Base-by-base conservation (phyloP, 2,888 invertebrate genomes). In the Coremacera marginata region DNA sequence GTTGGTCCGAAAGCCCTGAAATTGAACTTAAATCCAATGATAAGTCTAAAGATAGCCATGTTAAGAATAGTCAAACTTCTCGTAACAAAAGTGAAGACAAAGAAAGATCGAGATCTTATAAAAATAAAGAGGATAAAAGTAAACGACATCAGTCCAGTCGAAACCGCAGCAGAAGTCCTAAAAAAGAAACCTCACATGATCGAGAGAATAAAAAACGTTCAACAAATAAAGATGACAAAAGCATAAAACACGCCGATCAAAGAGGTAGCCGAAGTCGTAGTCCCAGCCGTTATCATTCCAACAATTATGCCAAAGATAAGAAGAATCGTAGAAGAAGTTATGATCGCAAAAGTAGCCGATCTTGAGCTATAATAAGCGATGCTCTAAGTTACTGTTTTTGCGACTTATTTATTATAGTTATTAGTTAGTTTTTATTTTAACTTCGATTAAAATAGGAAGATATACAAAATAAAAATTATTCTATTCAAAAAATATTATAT, bases 1-100 rank as follows among this genome's bases (percentile, higher is more conserved):
- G 94, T 80, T 95, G 95, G 95, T 95, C 95, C 0, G 94, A 94
- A 85, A 94, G 94, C 60, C 95, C 95, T 0, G 94, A 94, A 75
- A 75, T 81, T 8, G 82, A 82, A 76, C 7, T 81, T 5, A 49
- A 37, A 49, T 14, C 62, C 31, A 31, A 3, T 5, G 34, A 16
- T 16, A 55, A 49, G 3, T 37, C 37, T 19, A 37, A 55, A 5
- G 27, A 74, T 14, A 19, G 5, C 9, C 16, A 70, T 14, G 55
- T 22, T 25, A 22, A 70, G 8, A 8, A 34, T 34, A 31, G 8
- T 63, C 57, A 27, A 60, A 3, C 44, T 11, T 11, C 44, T 11
- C 44, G 14, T 2, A 44, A n/a, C n/a, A 67, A 44, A 37, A 19
- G 22, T 19, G 11, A 22, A 67, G 7, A 7, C 25, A 70, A 51